A percentile compares a stretch with the other conserved stretches of the same genome.
Conservation (phyloP, 2,888 invertebrate genomes). For the Stomorhina lunata region DNA sequence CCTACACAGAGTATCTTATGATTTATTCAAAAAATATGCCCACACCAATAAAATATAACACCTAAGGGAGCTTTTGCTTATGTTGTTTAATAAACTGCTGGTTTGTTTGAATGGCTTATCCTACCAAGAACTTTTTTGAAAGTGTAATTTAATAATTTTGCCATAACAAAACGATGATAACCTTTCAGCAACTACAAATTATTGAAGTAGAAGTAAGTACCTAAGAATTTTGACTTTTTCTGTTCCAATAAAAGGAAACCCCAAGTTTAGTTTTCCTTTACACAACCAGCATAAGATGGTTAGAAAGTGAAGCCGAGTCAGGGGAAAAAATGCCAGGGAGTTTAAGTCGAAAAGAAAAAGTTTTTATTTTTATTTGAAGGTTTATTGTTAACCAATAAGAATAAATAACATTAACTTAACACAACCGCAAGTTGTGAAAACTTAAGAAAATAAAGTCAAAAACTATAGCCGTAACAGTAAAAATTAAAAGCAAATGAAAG, state of each 20-base stretch:
- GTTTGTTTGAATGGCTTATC: neutral
- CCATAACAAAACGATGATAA: conserved; percentile 3
- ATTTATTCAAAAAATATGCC: neutral
- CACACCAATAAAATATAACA: conserved; percentile 2
- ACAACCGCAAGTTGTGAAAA: neutral
- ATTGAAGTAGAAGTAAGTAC: conserved; percentile 14
- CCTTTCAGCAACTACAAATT: conserved; percentile 19
- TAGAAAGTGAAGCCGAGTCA: neutral
- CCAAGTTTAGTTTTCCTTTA: neutral
- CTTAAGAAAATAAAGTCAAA: neutral
- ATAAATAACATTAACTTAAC: conserved; percentile 8
- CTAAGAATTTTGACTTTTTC: neutral
- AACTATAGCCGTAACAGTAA: neutral
- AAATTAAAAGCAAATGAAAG: neutral
- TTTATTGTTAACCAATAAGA: conserved; percentile 22
- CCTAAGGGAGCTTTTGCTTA: conserved; percentile 20
- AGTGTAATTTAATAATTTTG: conserved; percentile 39
- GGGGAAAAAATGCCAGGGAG: neutral
- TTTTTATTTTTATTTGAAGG: neutral
- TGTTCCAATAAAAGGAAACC: neutral
- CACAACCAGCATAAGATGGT: neutral
- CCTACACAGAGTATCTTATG: neutral
- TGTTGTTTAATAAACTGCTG: neutral
- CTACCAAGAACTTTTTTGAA: neutral
- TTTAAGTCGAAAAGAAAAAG: conserved; percentile 8